Evolutionary conservation across 2,797 vertebrate species (phyloP), one percentile per base, ranked within the genome.

Genomic region (Lithobates sylvaticus): DNA sequence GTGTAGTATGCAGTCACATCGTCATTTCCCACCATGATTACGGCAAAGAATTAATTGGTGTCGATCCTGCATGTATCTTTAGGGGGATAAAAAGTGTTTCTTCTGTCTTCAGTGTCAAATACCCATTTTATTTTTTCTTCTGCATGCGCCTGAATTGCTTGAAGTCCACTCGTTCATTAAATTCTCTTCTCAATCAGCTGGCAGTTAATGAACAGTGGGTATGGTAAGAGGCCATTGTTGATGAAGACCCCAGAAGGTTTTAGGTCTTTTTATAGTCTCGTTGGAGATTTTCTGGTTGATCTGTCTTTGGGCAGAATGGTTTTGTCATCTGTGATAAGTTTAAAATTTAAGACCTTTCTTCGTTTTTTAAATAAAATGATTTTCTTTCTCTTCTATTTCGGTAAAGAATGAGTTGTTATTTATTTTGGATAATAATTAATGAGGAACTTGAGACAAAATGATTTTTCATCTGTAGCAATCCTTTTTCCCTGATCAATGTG

Each of bases 141-240:
- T 9, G 68, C 76, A 54, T 83, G 81, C 68, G 72, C 81, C 83
- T 79, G 86, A 67, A 69, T 27, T n/a, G 27, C 61, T 13, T 67
- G 21, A 26, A 70, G 12, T 83, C 76, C 72, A 15, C 47, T 15
- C 74, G 5, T 74, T 87, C 81, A 79, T 83, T 83, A 87, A 74
- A 83, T 69, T 42, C 8, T 74, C 58, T 26, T 54, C 16, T 39
- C 68, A 73, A 73, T 83, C 85, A 61, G 58, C 47, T 15, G 34
- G 44, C 65, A 27, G 65, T 74, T 86, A 86, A 86, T 86, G 85
- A 86, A 78, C 50, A 27, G 58, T 74, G n/a, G n/a, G 47, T 39
- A 54, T 54, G 68, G 54, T 26, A 54, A 39, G 29, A 68, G 29
- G 69, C 75, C 69, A 36, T 42, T 15, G 50, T n/a, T 26, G n/a